Percentiles rank a stretch among this genome's conserved stretches.
These are phyloP conservation scores for Paramormyrops hopkinsi DNA, from an alignment of 2,797 vertebrate species.

Conservation along the genomic window DNA sequence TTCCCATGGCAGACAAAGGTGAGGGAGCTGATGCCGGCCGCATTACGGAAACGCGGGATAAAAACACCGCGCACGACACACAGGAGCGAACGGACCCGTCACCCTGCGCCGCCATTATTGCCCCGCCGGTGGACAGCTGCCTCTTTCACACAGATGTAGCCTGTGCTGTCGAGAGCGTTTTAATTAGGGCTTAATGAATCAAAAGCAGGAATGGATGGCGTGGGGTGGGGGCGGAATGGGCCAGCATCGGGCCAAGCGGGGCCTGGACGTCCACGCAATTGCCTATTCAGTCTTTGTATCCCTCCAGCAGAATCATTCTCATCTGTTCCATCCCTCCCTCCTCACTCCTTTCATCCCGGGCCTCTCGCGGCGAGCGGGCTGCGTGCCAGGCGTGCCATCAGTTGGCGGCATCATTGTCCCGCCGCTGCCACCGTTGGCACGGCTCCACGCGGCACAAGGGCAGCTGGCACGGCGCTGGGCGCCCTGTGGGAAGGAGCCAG, in stretches of 20 bases:
- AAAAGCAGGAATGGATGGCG: slow-evolving; percentile 14
- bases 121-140: slow-evolving; percentile 32
- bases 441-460: slow-evolving; percentile 29
- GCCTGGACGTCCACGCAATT: slow-evolving; percentile 38
- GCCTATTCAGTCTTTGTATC: slow-evolving; percentile 27
- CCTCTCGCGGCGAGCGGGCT: slow-evolving; percentile 19
- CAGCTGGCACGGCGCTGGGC: slow-evolving; percentile 32
- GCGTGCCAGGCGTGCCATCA: slow-evolving; percentile 37
- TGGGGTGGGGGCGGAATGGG: neutral
- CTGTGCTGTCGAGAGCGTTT: slow-evolving; percentile 29
- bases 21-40: slow-evolving; percentile 28
- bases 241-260: neutral
- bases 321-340: neutral
- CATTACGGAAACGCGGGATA: slow-evolving; percentile 1
- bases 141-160: slow-evolving; percentile 29
- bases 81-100: slow-evolving; percentile 10
- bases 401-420: slow-evolving; percentile 35
- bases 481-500: neutral
- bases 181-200: slow-evolving; percentile 43
- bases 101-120: slow-evolving; percentile 30
- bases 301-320: slow-evolving; percentile 13
- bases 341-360: slow-evolving; percentile 5
- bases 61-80: neutral
- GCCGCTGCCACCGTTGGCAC: slow-evolving; percentile 37
- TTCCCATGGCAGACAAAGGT: slow-evolving; percentile 33